Evolutionary conservation across 2,888 invertebrate species (phyloP).

Genomic region (Pollenia angustigena): DNA sequence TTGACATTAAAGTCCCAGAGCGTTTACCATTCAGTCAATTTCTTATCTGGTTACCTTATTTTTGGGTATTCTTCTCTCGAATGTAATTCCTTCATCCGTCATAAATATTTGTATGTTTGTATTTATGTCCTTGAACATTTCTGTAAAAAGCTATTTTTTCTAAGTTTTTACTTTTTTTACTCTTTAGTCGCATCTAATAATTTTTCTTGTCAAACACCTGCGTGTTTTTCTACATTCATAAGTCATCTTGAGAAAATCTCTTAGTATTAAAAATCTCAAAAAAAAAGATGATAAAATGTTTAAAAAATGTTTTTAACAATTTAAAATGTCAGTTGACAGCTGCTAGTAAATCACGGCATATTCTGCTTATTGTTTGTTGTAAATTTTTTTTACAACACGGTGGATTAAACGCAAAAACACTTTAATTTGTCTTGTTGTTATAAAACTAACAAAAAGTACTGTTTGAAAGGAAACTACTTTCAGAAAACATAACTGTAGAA

Average conservation of each 20-base stretch:
- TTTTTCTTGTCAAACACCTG: conserved; percentile 69
- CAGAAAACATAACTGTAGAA: not conserved
- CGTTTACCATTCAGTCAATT: too few species aligned
- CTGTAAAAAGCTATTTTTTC: conserved; percentile 38
- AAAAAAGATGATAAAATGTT: conserved; percentile 9
- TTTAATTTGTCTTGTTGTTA: conserved; percentile 17
- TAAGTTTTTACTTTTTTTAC: conserved; percentile 33
- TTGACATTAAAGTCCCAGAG: too few species aligned
- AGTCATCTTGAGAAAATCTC: conserved; percentile 53
- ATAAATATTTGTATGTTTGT: conserved; percentile 22
- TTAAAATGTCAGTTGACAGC: conserved; percentile 66
- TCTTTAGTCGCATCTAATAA: conserved; percentile 31
- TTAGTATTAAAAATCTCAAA: not conserved
- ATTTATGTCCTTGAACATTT: conserved; percentile 52
- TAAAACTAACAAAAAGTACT: not conserved
- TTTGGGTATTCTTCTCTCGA: not conserved
- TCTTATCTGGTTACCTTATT: not conserved
- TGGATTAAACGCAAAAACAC: conserved; percentile 55
- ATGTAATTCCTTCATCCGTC: not conserved
- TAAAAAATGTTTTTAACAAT: conserved; percentile 55
- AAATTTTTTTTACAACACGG: too few species aligned
- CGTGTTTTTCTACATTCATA: conserved; percentile 41
- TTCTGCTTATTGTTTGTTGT: conserved; percentile 36
- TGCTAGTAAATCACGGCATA: conserved; percentile 60
- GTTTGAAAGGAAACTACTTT: not conserved